Evolutionary conservation across 2,113 vertebrate genomes (phyloP).

Genomic region (Lepisosteus osseus): DNA sequence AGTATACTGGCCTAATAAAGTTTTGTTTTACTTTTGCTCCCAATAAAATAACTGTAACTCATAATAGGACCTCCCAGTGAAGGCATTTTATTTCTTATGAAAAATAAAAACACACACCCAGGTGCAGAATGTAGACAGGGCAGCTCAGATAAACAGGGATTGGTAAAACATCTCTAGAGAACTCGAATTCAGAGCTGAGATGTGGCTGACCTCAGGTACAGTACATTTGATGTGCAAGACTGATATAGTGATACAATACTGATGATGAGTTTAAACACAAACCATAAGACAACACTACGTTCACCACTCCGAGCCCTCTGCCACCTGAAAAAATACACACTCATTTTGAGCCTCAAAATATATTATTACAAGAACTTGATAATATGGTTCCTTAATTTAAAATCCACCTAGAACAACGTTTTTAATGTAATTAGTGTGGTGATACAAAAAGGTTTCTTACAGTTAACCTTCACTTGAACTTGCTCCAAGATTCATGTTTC

Average conservation of each 20-base stretch:
- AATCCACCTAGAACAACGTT: slow-evolving; percentile 42
- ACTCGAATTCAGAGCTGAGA: slow-evolving; percentile 2
- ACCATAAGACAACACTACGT: slow-evolving; percentile 44
- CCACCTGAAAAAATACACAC: slow-evolving; percentile 60
- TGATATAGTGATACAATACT: background rate
- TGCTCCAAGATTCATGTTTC: slow-evolving; percentile 28
- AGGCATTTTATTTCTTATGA: too few relatives aligned
- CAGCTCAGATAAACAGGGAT: background rate
- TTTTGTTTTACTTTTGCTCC: too few relatives aligned
- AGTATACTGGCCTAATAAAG: too few relatives aligned
- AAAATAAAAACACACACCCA: too few relatives aligned
- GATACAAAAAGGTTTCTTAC: slow-evolving; percentile 11
- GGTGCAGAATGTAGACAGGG: background rate
- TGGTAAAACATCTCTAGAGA: background rate
- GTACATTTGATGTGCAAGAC: background rate
- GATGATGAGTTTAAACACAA: slow-evolving; percentile 26
- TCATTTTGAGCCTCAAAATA: slow-evolving; percentile 30
- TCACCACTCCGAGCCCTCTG: slow-evolving; percentile 25
- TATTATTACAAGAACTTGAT: slow-evolving; percentile 41
- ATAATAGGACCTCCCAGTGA: too few relatives aligned
- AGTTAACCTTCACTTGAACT: slow-evolving; percentile 31
- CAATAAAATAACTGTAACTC: too few relatives aligned
- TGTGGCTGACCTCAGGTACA: slow-evolving; percentile 10
- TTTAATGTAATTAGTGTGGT: slow-evolving; percentile 24
- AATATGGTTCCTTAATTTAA: slow-evolving; percentile 37